Percentiles rank a stretch among this genome's conserved stretches.
Conservation (phyloP, 1,140 invertebrate species). For the Micrasema minimum region DNA sequence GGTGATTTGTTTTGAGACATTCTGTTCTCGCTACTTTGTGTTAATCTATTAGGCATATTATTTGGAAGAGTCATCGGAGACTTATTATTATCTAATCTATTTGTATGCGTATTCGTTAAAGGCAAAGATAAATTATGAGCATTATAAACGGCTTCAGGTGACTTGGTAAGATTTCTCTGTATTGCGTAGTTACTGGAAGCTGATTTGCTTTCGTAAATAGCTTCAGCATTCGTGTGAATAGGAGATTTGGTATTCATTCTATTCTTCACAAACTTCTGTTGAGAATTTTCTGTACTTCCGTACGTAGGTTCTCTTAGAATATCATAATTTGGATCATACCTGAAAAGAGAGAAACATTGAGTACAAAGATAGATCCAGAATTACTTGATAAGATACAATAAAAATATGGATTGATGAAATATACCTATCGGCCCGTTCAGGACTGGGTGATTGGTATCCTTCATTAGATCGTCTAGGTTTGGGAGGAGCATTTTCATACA, state of each 20-base stretch:
- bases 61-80: constrained; percentile 49
- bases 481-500: constrained; percentile 90
- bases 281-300: constrained; percentile 59
- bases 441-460: constrained; percentile 77
- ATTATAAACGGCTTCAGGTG: constrained; percentile 57
- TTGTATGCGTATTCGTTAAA: constrained; percentile 60
- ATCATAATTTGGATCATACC: constrained; percentile 67
- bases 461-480: constrained; percentile 83
- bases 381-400: background rate
- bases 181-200: constrained; percentile 43
- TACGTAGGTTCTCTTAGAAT: constrained; percentile 64
- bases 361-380: background rate
- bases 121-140: constrained; percentile 62
- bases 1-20: constrained; percentile 53
- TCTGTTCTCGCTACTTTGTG: constrained; percentile 40
- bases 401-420: background rate
- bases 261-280: constrained; percentile 33
- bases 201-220: constrained; percentile 48
- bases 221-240: constrained; percentile 29
- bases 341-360: constrained; percentile 49
- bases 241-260: constrained; percentile 40
- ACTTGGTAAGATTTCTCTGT: constrained; percentile 46
- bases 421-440: constrained; percentile 66
- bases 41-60: constrained; percentile 28
- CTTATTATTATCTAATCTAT: constrained; percentile 61